These are phyloP conservation scores for Pollenia griseotomentosa DNA, from an alignment of 2,888 invertebrate species.

Conservation along the genomic window DNA sequence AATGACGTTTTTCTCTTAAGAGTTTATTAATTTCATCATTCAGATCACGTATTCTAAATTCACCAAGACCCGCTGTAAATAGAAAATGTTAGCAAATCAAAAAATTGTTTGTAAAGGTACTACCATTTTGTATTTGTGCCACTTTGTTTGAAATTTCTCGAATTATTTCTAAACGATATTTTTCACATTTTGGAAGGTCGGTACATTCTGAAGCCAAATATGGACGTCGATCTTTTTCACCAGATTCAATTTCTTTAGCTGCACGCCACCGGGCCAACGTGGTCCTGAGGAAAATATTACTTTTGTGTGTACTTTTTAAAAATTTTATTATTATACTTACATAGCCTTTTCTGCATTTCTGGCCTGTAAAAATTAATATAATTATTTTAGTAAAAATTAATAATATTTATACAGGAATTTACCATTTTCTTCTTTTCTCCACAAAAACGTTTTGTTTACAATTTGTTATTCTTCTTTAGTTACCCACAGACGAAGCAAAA, in stretches of 20 bases:
- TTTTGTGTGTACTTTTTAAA: not conserved
- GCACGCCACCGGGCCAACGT: conserved; percentile 99
- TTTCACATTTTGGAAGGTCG: conserved; percentile 95
- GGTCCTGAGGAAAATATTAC: conserved; percentile 86
- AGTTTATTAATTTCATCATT: conserved; percentile 99
- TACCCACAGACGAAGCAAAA: not conserved
- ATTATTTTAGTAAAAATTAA: conserved; percentile 5
- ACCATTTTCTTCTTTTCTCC: conserved; percentile 63
- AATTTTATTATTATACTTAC: conserved; percentile 86
- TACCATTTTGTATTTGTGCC: conserved; percentile 98
- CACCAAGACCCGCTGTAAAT: conserved; percentile 96
- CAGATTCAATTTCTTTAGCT: conserved; percentile 96
- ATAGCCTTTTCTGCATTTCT: conserved; percentile 99
- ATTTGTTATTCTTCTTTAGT: not conserved
- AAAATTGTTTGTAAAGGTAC: not conserved
- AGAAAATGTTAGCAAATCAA: not conserved
- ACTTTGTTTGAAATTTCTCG: conserved; percentile 99
- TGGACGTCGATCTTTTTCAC: conserved; percentile 94
- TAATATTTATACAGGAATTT: conserved; percentile 31
- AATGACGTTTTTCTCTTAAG: conserved; percentile 97
- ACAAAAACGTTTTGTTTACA: conserved; percentile 61
- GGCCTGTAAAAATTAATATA: conserved; percentile 86
- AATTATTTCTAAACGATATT: conserved; percentile 98
- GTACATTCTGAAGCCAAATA: conserved; percentile 98
- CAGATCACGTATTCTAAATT: conserved; percentile 98